These are phyloP conservation scores for Gordius sp. DNA, from an alignment of 2,888 invertebrate species.

Conservation along the genomic window DNA sequence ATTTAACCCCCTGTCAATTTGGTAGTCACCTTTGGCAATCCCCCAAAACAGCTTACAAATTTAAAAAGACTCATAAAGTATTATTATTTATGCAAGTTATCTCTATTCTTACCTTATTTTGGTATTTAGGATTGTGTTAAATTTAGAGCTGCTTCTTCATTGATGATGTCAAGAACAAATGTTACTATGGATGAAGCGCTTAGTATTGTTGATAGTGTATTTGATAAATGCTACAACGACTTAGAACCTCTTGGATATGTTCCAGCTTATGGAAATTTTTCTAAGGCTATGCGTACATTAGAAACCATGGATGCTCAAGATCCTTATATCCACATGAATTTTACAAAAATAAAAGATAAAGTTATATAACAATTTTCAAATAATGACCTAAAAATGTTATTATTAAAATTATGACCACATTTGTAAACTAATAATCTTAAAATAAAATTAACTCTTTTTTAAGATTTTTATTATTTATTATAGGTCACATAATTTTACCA, in stretches of 20 bases:
- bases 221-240: conserved; percentile 3
- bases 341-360: too few species aligned
- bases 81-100: too few species aligned
- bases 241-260: conserved; percentile 1
- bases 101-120: too few species aligned
- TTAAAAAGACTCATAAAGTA: background rate
- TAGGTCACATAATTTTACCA: too few species aligned
- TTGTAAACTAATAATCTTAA: too few species aligned
- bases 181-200: background rate
- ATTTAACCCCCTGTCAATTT: conserved; percentile 6
- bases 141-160: background rate
- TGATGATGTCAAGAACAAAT: background rate
- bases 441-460: too few species aligned
- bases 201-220: background rate
- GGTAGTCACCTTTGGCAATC: background rate
- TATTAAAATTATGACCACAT: too few species aligned
- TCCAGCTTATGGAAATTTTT: background rate
- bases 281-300: background rate
- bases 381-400: too few species aligned
- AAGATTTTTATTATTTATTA: too few species aligned
- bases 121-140: background rate
- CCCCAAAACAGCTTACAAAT: background rate
- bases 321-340: too few species aligned
- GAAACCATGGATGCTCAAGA: background rate
- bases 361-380: too few species aligned